These are phyloP conservation scores for Drosophila macrothrix DNA, from an alignment of 2,888 invertebrate species.

Conservation along the genomic window DNA sequence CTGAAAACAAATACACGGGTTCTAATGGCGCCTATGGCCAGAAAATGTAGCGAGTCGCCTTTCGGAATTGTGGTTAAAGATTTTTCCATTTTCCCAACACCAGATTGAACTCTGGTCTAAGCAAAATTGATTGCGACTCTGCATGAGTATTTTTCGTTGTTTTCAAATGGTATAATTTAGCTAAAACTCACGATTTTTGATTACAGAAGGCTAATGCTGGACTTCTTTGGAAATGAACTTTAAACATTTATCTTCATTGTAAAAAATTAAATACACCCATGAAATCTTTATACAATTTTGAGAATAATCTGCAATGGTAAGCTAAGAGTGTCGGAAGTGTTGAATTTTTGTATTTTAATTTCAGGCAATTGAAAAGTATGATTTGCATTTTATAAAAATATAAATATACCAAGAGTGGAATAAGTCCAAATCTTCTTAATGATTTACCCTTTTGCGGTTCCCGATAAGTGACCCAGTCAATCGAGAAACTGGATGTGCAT, in stretches of 20 bases:
- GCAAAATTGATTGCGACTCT: constrained; percentile 1
- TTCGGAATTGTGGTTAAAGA: constrained; percentile 48
- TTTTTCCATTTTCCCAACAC: constrained; percentile 49
- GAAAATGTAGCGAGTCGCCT: constrained; percentile 29
- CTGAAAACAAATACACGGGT: constrained; percentile 4
- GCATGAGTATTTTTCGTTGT: neutral
- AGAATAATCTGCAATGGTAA: neutral
- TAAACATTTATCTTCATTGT: neutral
- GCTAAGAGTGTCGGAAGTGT: neutral
- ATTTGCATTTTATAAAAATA: neutral
- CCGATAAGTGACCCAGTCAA: neutral
- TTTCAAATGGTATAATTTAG: neutral
- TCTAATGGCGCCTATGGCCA: constrained; percentile 5
- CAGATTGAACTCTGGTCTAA: constrained; percentile 18
- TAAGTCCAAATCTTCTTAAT: neutral
- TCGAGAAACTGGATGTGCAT: neutral
- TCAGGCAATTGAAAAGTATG: neutral
- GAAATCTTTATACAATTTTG: neutral
- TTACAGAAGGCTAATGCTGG: neutral
- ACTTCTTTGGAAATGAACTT: neutral
- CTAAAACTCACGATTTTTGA: neutral
- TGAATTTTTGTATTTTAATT: neutral
- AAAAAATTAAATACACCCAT: neutral
- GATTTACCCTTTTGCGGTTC: neutral
- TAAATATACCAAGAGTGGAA: neutral